Evolutionary conservation across 2,113 vertebrate species (phyloP).

Genomic region (Isurus oxyrinchus): DNA sequence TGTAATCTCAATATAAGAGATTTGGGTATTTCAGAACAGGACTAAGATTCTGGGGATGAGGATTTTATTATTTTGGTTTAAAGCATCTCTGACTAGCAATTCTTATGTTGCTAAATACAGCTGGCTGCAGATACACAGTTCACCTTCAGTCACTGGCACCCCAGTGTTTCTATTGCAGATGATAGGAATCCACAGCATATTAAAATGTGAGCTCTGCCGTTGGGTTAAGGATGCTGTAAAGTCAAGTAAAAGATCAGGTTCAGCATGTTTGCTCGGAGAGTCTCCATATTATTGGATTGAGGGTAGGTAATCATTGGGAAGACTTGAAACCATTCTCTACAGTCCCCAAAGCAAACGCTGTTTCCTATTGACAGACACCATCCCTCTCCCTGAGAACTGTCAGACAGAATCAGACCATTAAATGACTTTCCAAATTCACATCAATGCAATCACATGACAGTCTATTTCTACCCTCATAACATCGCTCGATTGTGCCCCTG

Average conservation of each 20-base stretch:
- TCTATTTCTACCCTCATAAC: neutral
- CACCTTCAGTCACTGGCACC: neutral
- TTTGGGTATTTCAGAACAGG: neutral
- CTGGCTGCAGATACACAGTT: neutral
- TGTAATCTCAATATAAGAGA: neutral
- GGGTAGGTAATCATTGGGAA: neutral
- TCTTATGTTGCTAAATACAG: neutral
- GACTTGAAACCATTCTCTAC: neutral
- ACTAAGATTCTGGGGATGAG: neutral
- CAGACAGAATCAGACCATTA: too few relatives aligned
- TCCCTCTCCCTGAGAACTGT: too few relatives aligned
- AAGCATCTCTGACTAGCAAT: neutral
- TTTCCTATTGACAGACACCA: neutral
- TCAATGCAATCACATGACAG: neutral
- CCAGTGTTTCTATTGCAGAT: too few relatives aligned
- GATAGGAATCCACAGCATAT: neutral
- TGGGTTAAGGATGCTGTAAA: neutral
- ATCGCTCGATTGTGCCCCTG: too few relatives aligned
- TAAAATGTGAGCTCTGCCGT: neutral
- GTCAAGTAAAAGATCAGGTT: neutral
- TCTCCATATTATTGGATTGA: neutral
- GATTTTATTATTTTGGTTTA: neutral
- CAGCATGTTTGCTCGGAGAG: neutral
- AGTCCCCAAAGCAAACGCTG: neutral
- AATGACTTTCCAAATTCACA: too few relatives aligned